Conservation (phyloP, 1,140 invertebrate genomes). For the Oscheius sp. region DNA sequence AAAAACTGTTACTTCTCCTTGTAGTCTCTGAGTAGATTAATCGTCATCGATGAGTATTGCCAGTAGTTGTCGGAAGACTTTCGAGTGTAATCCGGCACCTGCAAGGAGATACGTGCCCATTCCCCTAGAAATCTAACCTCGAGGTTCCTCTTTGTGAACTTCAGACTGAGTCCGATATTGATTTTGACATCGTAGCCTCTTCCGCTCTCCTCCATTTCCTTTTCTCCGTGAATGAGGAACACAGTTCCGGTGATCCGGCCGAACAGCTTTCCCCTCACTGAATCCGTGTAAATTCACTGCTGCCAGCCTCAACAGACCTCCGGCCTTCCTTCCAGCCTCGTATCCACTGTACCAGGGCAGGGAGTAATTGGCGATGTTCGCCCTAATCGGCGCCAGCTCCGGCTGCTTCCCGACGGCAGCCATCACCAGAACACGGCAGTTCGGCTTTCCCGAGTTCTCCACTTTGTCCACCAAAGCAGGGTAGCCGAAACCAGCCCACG, state of each 20-base stretch:
- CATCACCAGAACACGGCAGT: background rate
- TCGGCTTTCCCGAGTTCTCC: background rate
- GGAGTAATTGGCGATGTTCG: background rate
- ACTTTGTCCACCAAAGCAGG: background rate
- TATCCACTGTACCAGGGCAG: conserved; percentile 16
- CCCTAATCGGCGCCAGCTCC: conserved; percentile 3
- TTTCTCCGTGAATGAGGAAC: conserved; percentile 65
- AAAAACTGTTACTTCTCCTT: conserved; percentile 67
- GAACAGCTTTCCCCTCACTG: conserved; percentile 66
- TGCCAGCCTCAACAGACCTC: background rate
- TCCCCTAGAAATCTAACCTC: conserved; percentile 65
- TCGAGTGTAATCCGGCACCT: conserved; percentile 76
- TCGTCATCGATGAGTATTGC: conserved; percentile 39
- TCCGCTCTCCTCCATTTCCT: conserved; percentile 35
- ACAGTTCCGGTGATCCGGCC: conserved; percentile 80
- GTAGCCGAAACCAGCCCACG: background rate
- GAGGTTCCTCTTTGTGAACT: conserved; percentile 77
- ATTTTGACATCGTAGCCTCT: conserved; percentile 52
- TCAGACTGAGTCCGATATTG: conserved; percentile 87
- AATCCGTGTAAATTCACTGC: background rate
- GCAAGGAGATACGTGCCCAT: conserved; percentile 65
- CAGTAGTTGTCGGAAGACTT: conserved; percentile 64
- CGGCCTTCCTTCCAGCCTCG: background rate
- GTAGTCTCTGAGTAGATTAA: conserved; percentile 27
- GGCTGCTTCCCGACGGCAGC: background rate